phyloP scores from a whole-genome alignment of 2,113 vertebrate genomes.

The Thamnaconus septentrionalis region DNA sequence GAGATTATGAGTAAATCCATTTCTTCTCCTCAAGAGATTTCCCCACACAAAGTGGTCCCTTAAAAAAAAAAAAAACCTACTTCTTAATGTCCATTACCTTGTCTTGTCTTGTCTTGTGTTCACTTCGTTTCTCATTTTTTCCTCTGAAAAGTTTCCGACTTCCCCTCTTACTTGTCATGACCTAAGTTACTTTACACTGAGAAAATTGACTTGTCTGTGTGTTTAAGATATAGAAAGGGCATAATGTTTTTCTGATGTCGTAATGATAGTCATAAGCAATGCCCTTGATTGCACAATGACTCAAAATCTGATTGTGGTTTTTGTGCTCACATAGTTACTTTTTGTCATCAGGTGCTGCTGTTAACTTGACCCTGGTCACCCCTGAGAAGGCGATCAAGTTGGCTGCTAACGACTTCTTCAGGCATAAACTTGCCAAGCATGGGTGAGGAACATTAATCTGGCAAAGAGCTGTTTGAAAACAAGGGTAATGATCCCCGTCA shows the following conservation, averaged over 20 bases:
- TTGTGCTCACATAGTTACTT: slow-evolving; percentile 36
- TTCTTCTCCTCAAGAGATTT: slow-evolving; percentile 16
- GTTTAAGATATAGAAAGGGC: slow-evolving; percentile 15
- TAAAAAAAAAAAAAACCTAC: slow-evolving; percentile 3
- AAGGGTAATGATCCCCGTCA: not conserved
- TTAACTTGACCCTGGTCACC: slow-evolving; percentile 82
- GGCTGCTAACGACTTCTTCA: slow-evolving; percentile 81
- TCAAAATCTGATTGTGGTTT: slow-evolving; percentile 7
- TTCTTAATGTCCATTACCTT: not conserved
- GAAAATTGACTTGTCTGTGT: slow-evolving; percentile 27
- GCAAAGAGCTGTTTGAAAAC: not conserved
- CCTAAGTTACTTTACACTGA: slow-evolving; percentile 40
- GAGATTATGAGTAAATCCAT: slow-evolving; percentile 16
- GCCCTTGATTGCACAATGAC: slow-evolving; percentile 18
- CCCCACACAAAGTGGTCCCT: slow-evolving; percentile 2
- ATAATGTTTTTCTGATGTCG: slow-evolving; percentile 25
- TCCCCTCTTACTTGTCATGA: slow-evolving; percentile 24
- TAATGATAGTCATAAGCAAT: slow-evolving; percentile 61
- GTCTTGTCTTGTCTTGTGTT: slow-evolving; percentile 28
- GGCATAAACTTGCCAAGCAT: slow-evolving; percentile 74
- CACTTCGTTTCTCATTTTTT: slow-evolving; percentile 1
- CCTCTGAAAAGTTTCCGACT: slow-evolving; percentile 9
- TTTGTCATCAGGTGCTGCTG: slow-evolving; percentile 77
- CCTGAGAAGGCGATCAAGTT: slow-evolving; percentile 84
- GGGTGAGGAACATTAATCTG: slow-evolving; percentile 59